Evolutionary conservation across 2,113 vertebrate species (phyloP), one percentile per base, ranked within the genome.

Genomic region (Chloropsis hardwickii): DNA sequence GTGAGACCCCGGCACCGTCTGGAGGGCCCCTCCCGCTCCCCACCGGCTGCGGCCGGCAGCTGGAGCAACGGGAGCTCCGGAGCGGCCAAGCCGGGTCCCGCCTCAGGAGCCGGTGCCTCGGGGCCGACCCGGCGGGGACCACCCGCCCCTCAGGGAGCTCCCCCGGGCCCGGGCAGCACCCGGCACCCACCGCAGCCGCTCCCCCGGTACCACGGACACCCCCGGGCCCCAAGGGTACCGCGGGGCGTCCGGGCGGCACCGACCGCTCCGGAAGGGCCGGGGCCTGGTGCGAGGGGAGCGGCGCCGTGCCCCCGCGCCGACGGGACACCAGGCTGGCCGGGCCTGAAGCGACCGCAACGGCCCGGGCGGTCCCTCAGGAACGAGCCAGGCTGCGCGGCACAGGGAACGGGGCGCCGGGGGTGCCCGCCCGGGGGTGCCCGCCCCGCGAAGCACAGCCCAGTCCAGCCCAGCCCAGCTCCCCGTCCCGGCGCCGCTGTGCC

Each of bases 1-100:
- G 14, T 1, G 21, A 35, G 11, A 54, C 9, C 7, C 47, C 1
- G 56, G 17, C 51, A 45, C 14, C 31, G 2, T 1, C 27, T 0
- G 51, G 12, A 21, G 76, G 14, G 44, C 18, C 35, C 78, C 72
- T 16, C 42, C 65, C 11, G 56, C 69, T 60, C 18, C 67, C 13
- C 44, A 0, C 29, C 2, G 12, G 23, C 65, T 45, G 9, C 37
- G 3, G 1, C 28, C 1, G 4, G 11, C 6, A 9, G n/a, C 35
- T 14, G 48, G 22, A 37, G 25, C 67, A 28, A 50, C 86, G 4
- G 76, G 14, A 54, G 54, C 47, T 17, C 47, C 35, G 28, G 48
- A 14, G 28, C 14, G 21, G 37, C 45, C 11, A 3, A 45, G 72
- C 14, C n/a, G 2, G 10, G 54, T 8, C 35, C 67, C 15, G 23